phyloP scores from a whole-genome alignment of 1,140 invertebrate species.

The Drosophila varians region DNA sequence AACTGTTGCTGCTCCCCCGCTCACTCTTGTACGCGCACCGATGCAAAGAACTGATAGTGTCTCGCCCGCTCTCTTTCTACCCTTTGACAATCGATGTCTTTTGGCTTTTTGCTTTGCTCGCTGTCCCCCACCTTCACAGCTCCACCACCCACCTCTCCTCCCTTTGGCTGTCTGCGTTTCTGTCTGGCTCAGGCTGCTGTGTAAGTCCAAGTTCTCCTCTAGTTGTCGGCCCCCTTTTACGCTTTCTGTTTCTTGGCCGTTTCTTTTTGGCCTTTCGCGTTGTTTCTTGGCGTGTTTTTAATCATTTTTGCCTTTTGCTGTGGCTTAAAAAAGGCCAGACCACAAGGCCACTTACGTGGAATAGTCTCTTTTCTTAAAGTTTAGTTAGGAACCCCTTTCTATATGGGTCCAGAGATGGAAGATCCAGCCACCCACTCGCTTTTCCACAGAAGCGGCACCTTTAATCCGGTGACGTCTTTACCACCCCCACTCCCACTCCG shows the following conservation, averaged over 20 bases:
- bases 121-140: constrained; percentile 22
- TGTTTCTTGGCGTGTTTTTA: constrained; percentile 57
- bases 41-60: constrained; percentile 27
- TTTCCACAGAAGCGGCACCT: constrained; percentile 27
- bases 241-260: constrained; percentile 60
- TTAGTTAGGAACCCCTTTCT: neutral
- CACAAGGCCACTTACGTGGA: constrained; percentile 12
- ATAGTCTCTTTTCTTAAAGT: neutral
- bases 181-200: constrained; percentile 63
- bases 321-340: constrained; percentile 35
- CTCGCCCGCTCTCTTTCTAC: constrained; percentile 23
- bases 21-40: constrained; percentile 26
- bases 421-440: constrained; percentile 11
- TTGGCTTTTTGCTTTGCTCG: constrained; percentile 38
- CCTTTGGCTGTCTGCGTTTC: constrained; percentile 23
- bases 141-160: constrained; percentile 6
- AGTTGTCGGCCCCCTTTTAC: constrained; percentile 50
- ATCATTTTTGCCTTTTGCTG: constrained; percentile 69
- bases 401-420: too few species aligned
- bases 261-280: constrained; percentile 40
- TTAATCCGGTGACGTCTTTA: constrained; percentile 53
- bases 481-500: constrained; percentile 6
- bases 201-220: constrained; percentile 67
- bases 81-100: constrained; percentile 54
- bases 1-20: constrained; percentile 76